Evolutionary conservation across 2,113 vertebrate genomes (phyloP).

Genomic region (Sapajus apella): DNA sequence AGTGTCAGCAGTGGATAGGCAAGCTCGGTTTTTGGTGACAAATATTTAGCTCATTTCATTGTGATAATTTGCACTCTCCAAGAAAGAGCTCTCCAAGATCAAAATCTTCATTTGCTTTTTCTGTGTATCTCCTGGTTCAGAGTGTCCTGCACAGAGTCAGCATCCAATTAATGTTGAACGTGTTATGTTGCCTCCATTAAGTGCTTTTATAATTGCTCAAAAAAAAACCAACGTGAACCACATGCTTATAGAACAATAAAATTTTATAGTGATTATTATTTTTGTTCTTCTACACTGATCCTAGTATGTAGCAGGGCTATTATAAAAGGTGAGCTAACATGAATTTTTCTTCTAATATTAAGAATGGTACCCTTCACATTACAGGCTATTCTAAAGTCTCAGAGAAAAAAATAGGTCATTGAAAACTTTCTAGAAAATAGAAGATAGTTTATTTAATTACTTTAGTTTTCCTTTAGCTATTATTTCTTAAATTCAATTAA

Average conservation of each 20-base stretch:
- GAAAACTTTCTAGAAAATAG: slow-evolving; percentile 43
- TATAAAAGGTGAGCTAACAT: neutral
- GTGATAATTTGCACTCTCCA: neutral
- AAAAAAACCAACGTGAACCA: neutral
- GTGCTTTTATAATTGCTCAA: neutral
- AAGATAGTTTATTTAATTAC: slow-evolving; percentile 44
- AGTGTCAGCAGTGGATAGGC: neutral
- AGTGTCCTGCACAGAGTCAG: neutral
- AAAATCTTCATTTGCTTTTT: neutral
- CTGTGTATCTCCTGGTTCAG: neutral
- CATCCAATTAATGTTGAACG: neutral
- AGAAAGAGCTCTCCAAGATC: neutral
- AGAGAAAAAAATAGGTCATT: neutral
- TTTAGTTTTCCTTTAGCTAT: slow-evolving; percentile 32
- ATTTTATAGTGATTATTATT: neutral
- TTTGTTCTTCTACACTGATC: neutral
- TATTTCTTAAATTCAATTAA: slow-evolving; percentile 49
- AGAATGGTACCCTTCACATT: neutral
- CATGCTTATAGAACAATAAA: neutral
- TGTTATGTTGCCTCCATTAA: neutral
- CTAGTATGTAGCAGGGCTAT: neutral
- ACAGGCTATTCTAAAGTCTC: neutral
- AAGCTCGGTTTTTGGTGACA: neutral
- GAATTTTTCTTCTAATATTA: neutral
- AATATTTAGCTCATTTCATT: neutral